phyloP scores from a whole-genome alignment of 37 sponge, comb jelly and placozoan species.

The Geodia barretti region DNA sequence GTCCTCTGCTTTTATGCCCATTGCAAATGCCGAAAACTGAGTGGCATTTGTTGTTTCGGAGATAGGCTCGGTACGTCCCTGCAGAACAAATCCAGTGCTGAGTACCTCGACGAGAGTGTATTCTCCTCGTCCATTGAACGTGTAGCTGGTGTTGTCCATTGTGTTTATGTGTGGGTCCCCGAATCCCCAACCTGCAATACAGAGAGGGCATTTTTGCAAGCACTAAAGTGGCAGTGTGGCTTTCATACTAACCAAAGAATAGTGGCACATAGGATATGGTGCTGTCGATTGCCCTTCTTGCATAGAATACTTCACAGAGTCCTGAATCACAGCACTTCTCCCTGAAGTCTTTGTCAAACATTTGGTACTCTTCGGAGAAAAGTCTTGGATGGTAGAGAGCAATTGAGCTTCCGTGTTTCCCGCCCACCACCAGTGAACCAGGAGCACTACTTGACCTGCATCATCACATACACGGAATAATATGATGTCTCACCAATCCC shows the following conservation, averaged over 20 bases:
- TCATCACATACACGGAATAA: neutral
- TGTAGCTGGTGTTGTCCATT: slow-evolving; percentile 59
- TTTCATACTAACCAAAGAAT: slow-evolving; percentile 11
- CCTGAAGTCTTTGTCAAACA: slow-evolving; percentile 22
- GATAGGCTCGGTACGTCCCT: slow-evolving; percentile 44
- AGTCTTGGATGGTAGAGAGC: slow-evolving; percentile 7
- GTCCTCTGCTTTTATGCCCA: slow-evolving; percentile 9
- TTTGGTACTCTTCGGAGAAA: neutral
- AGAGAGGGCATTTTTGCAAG: neutral
- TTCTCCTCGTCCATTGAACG: slow-evolving; percentile 83
- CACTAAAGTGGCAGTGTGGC: neutral
- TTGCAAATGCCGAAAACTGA: slow-evolving; percentile 53
- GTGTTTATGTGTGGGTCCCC: slow-evolving; percentile 85
- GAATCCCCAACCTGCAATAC: slow-evolving; percentile 45
- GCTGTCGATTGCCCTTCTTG: slow-evolving; percentile 42
- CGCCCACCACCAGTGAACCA: neutral
- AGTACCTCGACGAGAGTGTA: slow-evolving; percentile 18
- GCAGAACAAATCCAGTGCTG: slow-evolving; percentile 13
- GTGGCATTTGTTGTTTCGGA: slow-evolving; percentile 34
- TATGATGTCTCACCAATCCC: no score
- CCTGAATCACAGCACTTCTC: slow-evolving; percentile 46
- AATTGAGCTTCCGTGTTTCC: slow-evolving; percentile 12
- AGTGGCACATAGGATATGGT: slow-evolving; percentile 37
- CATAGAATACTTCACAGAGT: slow-evolving; percentile 33
- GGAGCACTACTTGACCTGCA: neutral